Evolutionary conservation across 2,888 invertebrate species (phyloP).

Genomic region (Plemyria rubiginata): DNA sequence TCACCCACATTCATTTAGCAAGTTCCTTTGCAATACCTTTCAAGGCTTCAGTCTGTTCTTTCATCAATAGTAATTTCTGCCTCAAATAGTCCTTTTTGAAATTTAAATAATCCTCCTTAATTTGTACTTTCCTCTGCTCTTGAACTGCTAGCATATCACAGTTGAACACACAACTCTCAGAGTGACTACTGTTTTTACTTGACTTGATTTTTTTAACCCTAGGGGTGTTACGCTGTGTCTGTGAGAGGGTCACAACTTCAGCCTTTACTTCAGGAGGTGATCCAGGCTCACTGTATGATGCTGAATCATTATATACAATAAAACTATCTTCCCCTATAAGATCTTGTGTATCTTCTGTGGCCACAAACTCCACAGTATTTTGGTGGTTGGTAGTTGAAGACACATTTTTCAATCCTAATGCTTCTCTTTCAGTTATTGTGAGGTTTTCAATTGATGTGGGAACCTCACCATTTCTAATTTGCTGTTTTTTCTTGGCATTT

Average conservation of each 20-base stretch:
- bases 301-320: conserved; percentile 46
- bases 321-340: conserved; percentile 47
- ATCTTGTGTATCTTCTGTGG: conserved; percentile 52
- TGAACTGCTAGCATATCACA: conserved; percentile 68
- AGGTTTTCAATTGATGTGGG: conserved; percentile 56
- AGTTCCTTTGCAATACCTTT: conserved; percentile 72
- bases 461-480: conserved; percentile 55
- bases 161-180: conserved; percentile 63
- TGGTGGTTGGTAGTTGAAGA: conserved; percentile 55
- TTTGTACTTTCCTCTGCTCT: conserved; percentile 67
- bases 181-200: conserved; percentile 48
- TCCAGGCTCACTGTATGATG: conserved; percentile 62
- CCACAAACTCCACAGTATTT: conserved; percentile 59
- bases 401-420: conserved; percentile 62
- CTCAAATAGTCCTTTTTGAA: conserved; percentile 76
- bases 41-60: conserved; percentile 75
- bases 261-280: conserved; percentile 65
- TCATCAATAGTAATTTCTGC: conserved; percentile 69
- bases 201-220: conserved; percentile 46
- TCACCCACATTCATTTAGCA: conserved; percentile 43
- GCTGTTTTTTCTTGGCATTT: conserved; percentile 66
- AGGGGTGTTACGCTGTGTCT: conserved; percentile 27
- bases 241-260: conserved; percentile 25
- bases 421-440: conserved; percentile 63
- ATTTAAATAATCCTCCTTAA: conserved; percentile 74